Evolutionary conservation across 2,888 invertebrate genomes (phyloP).

Genomic region (Cephus runcator): DNA sequence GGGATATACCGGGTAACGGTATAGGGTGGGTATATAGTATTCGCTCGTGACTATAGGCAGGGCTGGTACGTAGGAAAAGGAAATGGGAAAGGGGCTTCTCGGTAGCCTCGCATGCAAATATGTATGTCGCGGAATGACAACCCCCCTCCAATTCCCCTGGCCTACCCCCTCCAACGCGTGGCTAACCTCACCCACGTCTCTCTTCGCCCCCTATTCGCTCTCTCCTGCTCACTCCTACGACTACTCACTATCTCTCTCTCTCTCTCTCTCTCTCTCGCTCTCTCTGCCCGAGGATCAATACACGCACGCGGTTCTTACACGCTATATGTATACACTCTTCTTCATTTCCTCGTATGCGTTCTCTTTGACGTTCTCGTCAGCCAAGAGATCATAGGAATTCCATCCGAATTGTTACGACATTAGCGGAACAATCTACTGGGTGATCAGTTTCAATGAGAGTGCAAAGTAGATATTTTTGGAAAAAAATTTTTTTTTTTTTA

Average conservation of each 20-base stretch:
- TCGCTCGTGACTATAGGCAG: too few relatives aligned
- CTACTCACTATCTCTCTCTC: neutral
- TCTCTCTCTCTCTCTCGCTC: constrained; percentile 10
- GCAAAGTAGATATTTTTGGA: too few relatives aligned
- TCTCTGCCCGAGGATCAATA: constrained; percentile 45
- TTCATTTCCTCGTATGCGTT: too few relatives aligned
- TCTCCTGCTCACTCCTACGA: constrained; percentile 1
- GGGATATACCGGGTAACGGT: too few relatives aligned
- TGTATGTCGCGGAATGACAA: constrained; percentile 40
- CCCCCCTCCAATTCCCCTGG: constrained; percentile 33
- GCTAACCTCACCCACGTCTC: constrained; percentile 7
- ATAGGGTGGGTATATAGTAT: too few relatives aligned
- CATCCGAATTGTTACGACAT: too few relatives aligned
- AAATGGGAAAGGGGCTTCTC: constrained; percentile 1
- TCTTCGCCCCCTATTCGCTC: constrained; percentile 1
- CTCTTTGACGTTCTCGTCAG: too few relatives aligned
- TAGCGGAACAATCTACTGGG: too few relatives aligned
- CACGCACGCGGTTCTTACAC: constrained; percentile 40
- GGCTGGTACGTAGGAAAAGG: constrained; percentile 7
- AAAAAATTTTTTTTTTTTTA: neutral
- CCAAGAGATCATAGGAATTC: too few relatives aligned
- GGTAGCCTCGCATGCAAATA: constrained; percentile 39
- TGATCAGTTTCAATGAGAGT: too few relatives aligned
- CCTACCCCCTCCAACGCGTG: constrained; percentile 5
- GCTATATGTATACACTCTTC: neutral